Conservation (phyloP, 2,797 vertebrate species). For the Diplodus puntazzo region DNA sequence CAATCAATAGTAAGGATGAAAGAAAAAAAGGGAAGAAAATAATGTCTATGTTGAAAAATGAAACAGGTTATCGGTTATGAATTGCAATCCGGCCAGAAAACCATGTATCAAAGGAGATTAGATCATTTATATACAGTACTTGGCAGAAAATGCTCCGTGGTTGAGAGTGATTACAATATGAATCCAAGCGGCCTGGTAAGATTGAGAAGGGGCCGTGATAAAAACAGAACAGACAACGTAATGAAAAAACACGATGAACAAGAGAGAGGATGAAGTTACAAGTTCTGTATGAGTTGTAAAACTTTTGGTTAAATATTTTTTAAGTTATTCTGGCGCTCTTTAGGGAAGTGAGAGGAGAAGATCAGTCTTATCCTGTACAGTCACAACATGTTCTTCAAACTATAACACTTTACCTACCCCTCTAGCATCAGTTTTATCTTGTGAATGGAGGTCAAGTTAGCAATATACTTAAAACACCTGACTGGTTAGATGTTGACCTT, state of each 20-base stretch:
- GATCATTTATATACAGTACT: slow-evolving; percentile 43
- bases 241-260: slow-evolving; percentile 11
- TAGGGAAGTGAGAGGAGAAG: neutral
- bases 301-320: slow-evolving; percentile 10
- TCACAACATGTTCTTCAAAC: too few relatives aligned
- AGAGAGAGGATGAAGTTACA: neutral
- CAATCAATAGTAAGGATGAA: slow-evolving; percentile 50
- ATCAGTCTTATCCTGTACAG: neutral
- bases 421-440: too few relatives aligned
- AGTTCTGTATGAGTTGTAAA: neutral
- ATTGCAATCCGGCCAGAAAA: slow-evolving; percentile 36
- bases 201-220: slow-evolving; percentile 48
- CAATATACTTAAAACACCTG: too few relatives aligned
- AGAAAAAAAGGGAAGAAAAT: slow-evolving; percentile 16
- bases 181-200: slow-evolving; percentile 46
- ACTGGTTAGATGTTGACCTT: too few relatives aligned
- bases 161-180: slow-evolving; percentile 43
- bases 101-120: slow-evolving; percentile 36
- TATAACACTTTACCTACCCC: too few relatives aligned
- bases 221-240: slow-evolving; percentile 27
- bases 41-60: slow-evolving; percentile 3
- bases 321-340: neutral
- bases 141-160: slow-evolving; percentile 38
- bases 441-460: too few relatives aligned
- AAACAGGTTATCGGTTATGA: slow-evolving; percentile 51